phyloP scores from a whole-genome alignment of 2,888 invertebrate species.

The Papilio elwesi region DNA sequence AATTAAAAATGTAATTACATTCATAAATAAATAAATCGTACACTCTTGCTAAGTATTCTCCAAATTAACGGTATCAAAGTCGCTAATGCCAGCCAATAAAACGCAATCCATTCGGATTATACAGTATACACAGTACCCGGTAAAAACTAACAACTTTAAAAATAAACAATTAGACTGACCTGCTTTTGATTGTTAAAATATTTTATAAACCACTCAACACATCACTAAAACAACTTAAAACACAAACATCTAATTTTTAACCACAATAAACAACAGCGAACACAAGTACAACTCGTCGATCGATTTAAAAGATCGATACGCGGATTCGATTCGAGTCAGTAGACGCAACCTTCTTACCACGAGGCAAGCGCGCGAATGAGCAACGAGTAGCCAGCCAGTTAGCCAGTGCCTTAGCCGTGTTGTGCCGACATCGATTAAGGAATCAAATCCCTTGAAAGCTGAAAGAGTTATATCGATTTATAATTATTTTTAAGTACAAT shows the following conservation, averaged over 20 bases:
- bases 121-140: conserved; percentile 30
- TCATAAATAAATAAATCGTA: conserved; percentile 50
- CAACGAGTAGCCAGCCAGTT: conserved; percentile 28
- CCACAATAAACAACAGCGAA: conserved; percentile 46
- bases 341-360: conserved; percentile 64
- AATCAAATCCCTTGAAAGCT: conserved; percentile 40
- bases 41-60: conserved; percentile 47
- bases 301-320: conserved; percentile 54
- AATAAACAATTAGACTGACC: conserved; percentile 46
- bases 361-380: conserved; percentile 76
- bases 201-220: conserved; percentile 35
- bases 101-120: conserved; percentile 43
- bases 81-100: conserved; percentile 45
- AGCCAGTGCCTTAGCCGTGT: conserved; percentile 41
- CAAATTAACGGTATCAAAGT: conserved; percentile 56
- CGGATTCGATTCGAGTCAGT: conserved; percentile 43
- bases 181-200: conserved; percentile 41
- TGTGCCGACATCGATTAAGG: conserved; percentile 49
- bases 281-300: conserved; percentile 39
- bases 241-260: conserved; percentile 30
- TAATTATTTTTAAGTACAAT: conserved; percentile 23
- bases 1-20: not conserved
- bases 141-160: conserved; percentile 37
- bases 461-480: conserved; percentile 12
- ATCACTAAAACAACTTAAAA: conserved; percentile 29